A percentile compares a stretch with the other conserved stretches of the same genome.
These are phyloP conservation scores for Phaethornis superciliosus DNA, from an alignment of 2,113 vertebrate species.

Conservation along the genomic window DNA sequence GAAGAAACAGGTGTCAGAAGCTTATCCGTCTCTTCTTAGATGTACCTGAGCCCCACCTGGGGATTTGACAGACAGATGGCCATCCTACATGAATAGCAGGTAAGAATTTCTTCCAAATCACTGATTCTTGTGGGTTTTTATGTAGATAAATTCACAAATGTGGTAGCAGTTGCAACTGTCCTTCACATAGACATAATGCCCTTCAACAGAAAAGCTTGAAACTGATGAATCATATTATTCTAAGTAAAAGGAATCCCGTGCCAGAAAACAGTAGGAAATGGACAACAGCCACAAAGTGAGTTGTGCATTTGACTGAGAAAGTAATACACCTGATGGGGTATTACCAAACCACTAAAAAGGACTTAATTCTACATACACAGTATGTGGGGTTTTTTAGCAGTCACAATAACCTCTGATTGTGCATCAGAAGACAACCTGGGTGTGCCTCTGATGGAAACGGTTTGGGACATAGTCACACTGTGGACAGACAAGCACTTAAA, in stretches of 20 bases:
- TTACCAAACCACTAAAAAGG: background rate
- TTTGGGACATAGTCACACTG: background rate
- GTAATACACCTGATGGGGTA: background rate
- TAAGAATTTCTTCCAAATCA: conserved; percentile 37
- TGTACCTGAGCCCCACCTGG: background rate
- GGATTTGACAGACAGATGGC: conserved; percentile 40
- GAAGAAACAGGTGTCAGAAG: conserved; percentile 10
- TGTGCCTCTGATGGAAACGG: rapidly evolving
- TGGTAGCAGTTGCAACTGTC: background rate
- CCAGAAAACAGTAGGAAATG: background rate
- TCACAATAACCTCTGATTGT: background rate
- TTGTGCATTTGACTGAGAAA: background rate
- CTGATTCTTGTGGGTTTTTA: background rate
- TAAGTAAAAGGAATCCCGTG: conserved; percentile 2
- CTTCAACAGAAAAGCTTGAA: conserved; percentile 22
- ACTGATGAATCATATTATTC: conserved; percentile 12
- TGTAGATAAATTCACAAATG: background rate
- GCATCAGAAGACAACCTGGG: background rate
- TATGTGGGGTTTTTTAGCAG: background rate
- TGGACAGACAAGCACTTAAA: background rate
- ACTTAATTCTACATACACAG: background rate
- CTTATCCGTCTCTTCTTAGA: conserved; percentile 1
- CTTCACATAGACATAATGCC: background rate
- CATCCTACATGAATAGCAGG: conserved; percentile 29
- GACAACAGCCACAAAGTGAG: background rate